phyloP scores from a whole-genome alignment of 2,797 vertebrate genomes.

The Peromyscus eremicus region DNA sequence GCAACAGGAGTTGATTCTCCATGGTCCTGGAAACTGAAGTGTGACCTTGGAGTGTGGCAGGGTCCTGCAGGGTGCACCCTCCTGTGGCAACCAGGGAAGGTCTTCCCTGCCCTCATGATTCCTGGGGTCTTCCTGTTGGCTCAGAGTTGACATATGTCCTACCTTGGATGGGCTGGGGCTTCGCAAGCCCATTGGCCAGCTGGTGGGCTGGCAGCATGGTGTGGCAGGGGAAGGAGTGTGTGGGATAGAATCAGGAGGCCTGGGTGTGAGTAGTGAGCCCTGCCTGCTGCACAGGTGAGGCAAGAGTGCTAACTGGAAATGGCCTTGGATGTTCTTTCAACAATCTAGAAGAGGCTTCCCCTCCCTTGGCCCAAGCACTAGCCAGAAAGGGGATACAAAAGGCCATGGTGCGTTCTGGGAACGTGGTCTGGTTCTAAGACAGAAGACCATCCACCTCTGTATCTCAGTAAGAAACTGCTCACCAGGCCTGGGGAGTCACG shows the following conservation, averaged over 20 bases:
- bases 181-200: neutral
- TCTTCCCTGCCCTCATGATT: neutral
- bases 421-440: neutral
- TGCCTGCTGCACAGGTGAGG: neutral
- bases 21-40: neutral
- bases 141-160: neutral
- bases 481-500: neutral
- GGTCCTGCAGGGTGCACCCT: neutral
- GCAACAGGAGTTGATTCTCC: neutral
- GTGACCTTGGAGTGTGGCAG: neutral
- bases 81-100: rapidly evolving
- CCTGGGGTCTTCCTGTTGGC: neutral
- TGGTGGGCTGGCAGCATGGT: rapidly evolving
- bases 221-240: rapidly evolving
- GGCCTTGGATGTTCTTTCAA: neutral
- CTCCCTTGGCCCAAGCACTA: neutral
- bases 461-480: neutral
- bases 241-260: rapidly evolving
- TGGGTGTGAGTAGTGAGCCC: neutral
- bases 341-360: neutral
- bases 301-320: neutral
- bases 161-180: neutral
- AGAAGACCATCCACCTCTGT: neutral
- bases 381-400: neutral
- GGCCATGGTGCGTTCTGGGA: neutral